Evolutionary conservation across 2,113 vertebrate species (phyloP).

Genomic region (Clinocottus analis): DNA sequence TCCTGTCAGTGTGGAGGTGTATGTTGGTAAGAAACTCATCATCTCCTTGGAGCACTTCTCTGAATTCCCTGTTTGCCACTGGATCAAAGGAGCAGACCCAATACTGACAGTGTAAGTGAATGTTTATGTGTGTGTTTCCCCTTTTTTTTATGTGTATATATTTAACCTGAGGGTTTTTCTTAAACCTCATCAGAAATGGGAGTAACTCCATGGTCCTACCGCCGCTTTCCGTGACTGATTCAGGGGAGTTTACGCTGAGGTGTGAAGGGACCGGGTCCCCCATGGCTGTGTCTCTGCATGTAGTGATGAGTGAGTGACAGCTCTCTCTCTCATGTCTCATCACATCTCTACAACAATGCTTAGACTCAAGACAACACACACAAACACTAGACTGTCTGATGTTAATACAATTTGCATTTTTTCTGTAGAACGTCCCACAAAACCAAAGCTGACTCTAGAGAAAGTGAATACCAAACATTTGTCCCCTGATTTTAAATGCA

Average conservation of each 20-base stretch:
- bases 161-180: slow-evolving; percentile 18
- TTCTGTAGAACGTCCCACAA: slow-evolving; percentile 67
- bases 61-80: slow-evolving; percentile 34
- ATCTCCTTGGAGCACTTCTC: slow-evolving; percentile 51
- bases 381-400: background rate
- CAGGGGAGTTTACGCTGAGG: slow-evolving; percentile 83
- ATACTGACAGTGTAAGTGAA: slow-evolving; percentile 39
- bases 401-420: background rate
- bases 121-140: background rate
- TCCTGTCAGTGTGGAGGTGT: slow-evolving; percentile 29
- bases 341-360: background rate
- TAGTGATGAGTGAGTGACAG: slow-evolving; percentile 74
- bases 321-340: background rate
- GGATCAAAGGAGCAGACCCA: slow-evolving; percentile 7
- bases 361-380: background rate
- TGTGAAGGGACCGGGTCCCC: slow-evolving; percentile 73
- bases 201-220: slow-evolving; percentile 72
- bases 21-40: slow-evolving; percentile 52
- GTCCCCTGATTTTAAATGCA: slow-evolving; percentile 64
- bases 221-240: slow-evolving; percentile 77
- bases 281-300: slow-evolving; percentile 79
- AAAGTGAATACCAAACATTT: rapidly evolving
- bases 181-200: slow-evolving; percentile 65
- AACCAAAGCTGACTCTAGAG: slow-evolving; percentile 66
- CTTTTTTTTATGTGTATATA: background rate